Base-by-base conservation (phyloP, 2,797 vertebrate species). In the Ficedula albicollis region DNA sequence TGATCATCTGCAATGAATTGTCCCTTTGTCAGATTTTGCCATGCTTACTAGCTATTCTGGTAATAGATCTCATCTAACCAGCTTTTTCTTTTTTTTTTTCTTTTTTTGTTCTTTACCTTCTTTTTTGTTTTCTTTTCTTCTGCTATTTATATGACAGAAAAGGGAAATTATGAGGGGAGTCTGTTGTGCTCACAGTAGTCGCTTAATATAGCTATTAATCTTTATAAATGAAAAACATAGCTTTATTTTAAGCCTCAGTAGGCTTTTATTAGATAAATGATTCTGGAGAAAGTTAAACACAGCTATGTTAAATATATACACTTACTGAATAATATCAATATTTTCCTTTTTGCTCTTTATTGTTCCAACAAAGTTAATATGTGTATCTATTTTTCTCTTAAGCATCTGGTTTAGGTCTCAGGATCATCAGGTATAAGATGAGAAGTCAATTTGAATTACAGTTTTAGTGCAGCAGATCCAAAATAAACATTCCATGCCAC, bases 201-300 rank as follows among this genome's bases (percentile, higher is more conserved):
- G 23, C 56, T 77, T 90, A 89, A 92, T 91, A 87, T 52, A 93
- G 64, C 84, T 95, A 93, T 95, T 95, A 80, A 90, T 95, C 84
- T 84, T 95, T 66, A 39, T 60, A 85, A 87, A 95, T 93, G 54
- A 95, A 95, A 90, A 85, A 38, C 78, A 54, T 79, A 92, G 78
- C 84, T 96, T 89, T 95, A 84, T 89, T 95, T 91, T 92, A 85
- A 94, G 75, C 44, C 29, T 83, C 70, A 70, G 13, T 89, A 92
- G 85, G 62, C 67, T 90, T 82, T 93, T 81, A 73, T n/a, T 95
- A 91, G 54, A 89, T 95, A 84, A 78, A 86, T 81, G 36, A 86
- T 90, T 95, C 63, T 90, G 73, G 39, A 72, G 78, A 85, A 94
- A 83, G 67, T 82, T 41, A 96, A 95, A 96, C 74, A 70, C 38